Percentiles rank a stretch among this genome's conserved stretches.
These are phyloP conservation scores for Urosaurus nigricauda DNA, from an alignment of 2,797 vertebrate species.

Conservation along the genomic window DNA sequence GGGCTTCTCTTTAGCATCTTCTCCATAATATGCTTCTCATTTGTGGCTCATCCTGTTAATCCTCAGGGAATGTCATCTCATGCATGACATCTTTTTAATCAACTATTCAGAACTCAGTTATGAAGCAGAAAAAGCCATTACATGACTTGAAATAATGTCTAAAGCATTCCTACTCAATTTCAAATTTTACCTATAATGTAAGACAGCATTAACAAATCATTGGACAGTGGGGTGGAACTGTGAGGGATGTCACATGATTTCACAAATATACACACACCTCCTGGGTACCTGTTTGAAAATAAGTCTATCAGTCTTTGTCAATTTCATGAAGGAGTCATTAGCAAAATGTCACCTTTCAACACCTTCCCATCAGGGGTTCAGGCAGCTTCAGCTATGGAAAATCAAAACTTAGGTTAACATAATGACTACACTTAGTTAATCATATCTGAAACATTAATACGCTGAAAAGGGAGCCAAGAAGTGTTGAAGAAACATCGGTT, in stretches of 20 bases:
- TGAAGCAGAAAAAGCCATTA: background rate
- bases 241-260: slow-evolving; percentile 64
- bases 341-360: slow-evolving; percentile 80
- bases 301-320: slow-evolving; percentile 79
- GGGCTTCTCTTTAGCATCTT: background rate
- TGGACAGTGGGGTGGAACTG: background rate
- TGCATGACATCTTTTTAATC: slow-evolving; percentile 25
- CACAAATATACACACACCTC: slow-evolving; percentile 42
- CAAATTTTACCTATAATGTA: slow-evolving; percentile 43
- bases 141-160: slow-evolving; percentile 7
- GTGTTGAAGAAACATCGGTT: slow-evolving; percentile 35
- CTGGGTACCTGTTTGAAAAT: slow-evolving; percentile 64
- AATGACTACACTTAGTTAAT: slow-evolving; percentile 59
- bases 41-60: background rate
- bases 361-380: slow-evolving; percentile 64
- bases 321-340: slow-evolving; percentile 75
- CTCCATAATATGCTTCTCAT: background rate
- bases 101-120: background rate
- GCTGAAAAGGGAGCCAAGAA: slow-evolving; percentile 41
- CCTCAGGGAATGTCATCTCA: slow-evolving; percentile 20
- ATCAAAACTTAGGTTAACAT: slow-evolving; percentile 55
- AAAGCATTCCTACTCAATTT: background rate
- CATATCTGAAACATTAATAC: slow-evolving; percentile 52
- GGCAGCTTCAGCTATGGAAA: slow-evolving; percentile 65
- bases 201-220: background rate